Evolutionary conservation across 2,113 vertebrate species (phyloP).

Genomic region (Natator depressus): DNA sequence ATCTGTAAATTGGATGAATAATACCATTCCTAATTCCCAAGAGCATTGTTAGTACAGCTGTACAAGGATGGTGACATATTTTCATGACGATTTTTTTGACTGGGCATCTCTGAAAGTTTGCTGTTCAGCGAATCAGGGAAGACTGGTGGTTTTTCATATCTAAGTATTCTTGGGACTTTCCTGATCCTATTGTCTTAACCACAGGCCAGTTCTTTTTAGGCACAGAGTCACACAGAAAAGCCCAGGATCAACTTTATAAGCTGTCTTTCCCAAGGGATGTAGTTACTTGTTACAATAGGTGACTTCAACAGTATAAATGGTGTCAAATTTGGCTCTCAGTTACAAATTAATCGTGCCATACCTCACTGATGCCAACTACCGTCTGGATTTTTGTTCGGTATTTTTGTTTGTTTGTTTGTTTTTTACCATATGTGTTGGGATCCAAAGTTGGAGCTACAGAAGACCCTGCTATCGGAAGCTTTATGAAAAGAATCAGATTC

Average conservation of each 20-base stretch:
- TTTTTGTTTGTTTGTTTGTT: background rate
- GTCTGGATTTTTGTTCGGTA: background rate
- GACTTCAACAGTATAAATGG: background rate
- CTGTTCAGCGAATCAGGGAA: background rate
- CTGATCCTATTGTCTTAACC: background rate
- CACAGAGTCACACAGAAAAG: background rate
- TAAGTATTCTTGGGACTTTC: background rate
- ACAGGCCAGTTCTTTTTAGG: background rate
- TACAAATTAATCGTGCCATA: background rate
- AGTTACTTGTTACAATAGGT: background rate
- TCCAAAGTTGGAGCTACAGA: background rate
- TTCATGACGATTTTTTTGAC: constrained; percentile 33
- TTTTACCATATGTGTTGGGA: background rate
- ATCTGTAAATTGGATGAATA: background rate
- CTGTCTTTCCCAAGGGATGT: background rate
- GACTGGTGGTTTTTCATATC: background rate
- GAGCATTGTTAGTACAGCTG: background rate
- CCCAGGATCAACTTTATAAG: background rate
- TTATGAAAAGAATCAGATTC: background rate
- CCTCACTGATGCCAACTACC: background rate
- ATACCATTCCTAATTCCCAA: background rate
- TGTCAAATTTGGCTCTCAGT: background rate
- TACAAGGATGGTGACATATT: background rate
- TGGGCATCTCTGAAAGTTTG: background rate
- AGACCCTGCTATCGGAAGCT: background rate